phyloP scores from a whole-genome alignment of 1,140 invertebrate species.

The Pentalonia nigronervosa region DNA sequence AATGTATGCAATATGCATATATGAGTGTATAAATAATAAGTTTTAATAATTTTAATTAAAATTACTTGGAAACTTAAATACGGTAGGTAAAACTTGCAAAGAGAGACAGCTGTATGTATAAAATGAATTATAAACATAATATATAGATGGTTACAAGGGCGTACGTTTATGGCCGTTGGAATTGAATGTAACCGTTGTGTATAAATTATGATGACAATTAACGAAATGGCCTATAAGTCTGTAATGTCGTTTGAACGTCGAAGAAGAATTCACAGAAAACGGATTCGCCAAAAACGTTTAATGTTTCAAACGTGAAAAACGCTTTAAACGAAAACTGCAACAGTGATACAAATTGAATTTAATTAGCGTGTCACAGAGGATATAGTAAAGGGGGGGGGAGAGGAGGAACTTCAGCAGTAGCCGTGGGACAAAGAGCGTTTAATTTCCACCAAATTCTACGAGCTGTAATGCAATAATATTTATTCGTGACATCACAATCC shows the following conservation, averaged over 20 bases:
- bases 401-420: no score
- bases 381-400: no score
- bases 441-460: not conserved
- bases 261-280: not conserved
- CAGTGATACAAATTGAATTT: not conserved
- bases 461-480: not conserved
- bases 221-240: not conserved
- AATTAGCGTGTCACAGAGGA: not conserved
- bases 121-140: constrained; percentile 1
- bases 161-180: not conserved
- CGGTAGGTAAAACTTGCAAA: not conserved
- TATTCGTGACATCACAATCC: not conserved
- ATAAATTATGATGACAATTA: not conserved
- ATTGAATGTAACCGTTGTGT: not conserved
- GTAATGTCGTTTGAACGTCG: not conserved
- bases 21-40: not conserved
- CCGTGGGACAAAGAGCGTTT: not conserved
- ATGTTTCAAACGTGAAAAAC: not conserved
- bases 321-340: not conserved
- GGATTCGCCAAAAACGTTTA: not conserved
- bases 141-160: not conserved
- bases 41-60: constrained; percentile 16
- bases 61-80: not conserved
- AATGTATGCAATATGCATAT: not conserved
- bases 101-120: not conserved